Percentiles rank a stretch among this genome's conserved stretches.
Conservation (phyloP, 2,888 invertebrate species). For the Gari tellinella region DNA sequence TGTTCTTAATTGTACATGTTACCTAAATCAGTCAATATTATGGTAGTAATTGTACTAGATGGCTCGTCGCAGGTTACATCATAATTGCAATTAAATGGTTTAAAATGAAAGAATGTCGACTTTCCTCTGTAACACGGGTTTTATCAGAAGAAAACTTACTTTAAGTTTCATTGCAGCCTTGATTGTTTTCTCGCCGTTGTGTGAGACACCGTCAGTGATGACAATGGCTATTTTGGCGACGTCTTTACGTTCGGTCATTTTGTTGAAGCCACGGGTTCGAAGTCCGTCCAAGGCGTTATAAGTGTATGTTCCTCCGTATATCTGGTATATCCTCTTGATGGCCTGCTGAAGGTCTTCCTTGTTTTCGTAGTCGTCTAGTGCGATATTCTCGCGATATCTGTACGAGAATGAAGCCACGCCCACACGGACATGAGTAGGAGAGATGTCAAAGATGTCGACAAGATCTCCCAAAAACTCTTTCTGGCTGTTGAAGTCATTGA, state of each 20-base stretch:
- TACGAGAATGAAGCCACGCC: slow-evolving; percentile 59
- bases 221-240: slow-evolving; percentile 59
- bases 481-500: slow-evolving; percentile 68
- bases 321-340: slow-evolving; percentile 42
- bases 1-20: too few relatives aligned
- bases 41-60: too few relatives aligned
- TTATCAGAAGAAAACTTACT: slow-evolving; percentile 30
- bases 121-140: too few relatives aligned
- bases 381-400: slow-evolving; percentile 37
- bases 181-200: slow-evolving; percentile 38
- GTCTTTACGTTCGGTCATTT: slow-evolving; percentile 34
- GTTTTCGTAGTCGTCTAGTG: slow-evolving; percentile 36
- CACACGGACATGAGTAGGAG: slow-evolving; percentile 58
- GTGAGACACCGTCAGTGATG: slow-evolving; percentile 61
- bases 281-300: slow-evolving; percentile 57
- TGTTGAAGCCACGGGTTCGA: slow-evolving; percentile 29
- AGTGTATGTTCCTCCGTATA: slow-evolving; percentile 57
- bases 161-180: slow-evolving; percentile 49
- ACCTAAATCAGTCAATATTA: too few relatives aligned
- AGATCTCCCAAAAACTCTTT: slow-evolving; percentile 65
- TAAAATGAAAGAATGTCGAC: too few relatives aligned
- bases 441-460: slow-evolving; percentile 63
- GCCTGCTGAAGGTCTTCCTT: slow-evolving; percentile 39
- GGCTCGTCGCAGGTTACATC: too few relatives aligned
- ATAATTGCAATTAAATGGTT: too few relatives aligned